A percentile compares a stretch with the other conserved stretches of the same genome.
Evolutionary conservation across 2,888 invertebrate genomes (phyloP).

Genomic region (Ptychoptera contaminata): DNA sequence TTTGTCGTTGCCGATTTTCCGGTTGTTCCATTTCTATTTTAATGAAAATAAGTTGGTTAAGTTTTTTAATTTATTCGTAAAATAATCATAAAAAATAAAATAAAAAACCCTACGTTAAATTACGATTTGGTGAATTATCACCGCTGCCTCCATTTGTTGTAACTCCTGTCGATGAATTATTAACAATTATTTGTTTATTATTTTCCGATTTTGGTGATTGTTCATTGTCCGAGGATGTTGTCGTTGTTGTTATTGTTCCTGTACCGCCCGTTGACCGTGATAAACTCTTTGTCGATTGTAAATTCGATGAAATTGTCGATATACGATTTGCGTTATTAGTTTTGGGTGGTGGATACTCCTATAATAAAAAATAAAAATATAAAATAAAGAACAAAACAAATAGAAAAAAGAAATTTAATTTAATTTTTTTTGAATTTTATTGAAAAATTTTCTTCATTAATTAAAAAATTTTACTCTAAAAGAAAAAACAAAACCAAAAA

Average conservation of each 20-base stretch:
- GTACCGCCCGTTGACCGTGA: slow-evolving; percentile 29
- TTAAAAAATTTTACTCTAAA: slow-evolving; percentile 28
- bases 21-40: slow-evolving; percentile 44
- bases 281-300: no score
- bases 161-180: slow-evolving; percentile 22
- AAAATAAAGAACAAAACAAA: slow-evolving; percentile 4
- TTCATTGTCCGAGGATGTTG: slow-evolving; percentile 27
- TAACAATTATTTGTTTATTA: slow-evolving; percentile 14
- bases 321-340: slow-evolving; percentile 35
- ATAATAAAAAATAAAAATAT: slow-evolving; percentile 11
- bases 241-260: slow-evolving; percentile 26
- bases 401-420: background rate
- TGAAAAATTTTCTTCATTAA: background rate
- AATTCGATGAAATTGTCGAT: slow-evolving; percentile 29
- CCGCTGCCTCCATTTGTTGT: slow-evolving; percentile 13
- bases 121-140: slow-evolving; percentile 32
- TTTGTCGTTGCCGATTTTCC: slow-evolving; percentile 31
- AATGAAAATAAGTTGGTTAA: background rate
- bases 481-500: slow-evolving; percentile 26
- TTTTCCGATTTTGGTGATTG: slow-evolving; percentile 30
- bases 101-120: slow-evolving; percentile 40
- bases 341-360: slow-evolving; percentile 41
- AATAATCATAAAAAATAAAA: slow-evolving; percentile 7
- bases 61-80: no score
- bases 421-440: slow-evolving; percentile 1